A percentile compares a stretch with the other conserved stretches of the same genome.
These are phyloP conservation scores for Chaetogeoica ovagalla DNA, from an alignment of 2,888 invertebrate genomes.

Conservation along the genomic window DNA sequence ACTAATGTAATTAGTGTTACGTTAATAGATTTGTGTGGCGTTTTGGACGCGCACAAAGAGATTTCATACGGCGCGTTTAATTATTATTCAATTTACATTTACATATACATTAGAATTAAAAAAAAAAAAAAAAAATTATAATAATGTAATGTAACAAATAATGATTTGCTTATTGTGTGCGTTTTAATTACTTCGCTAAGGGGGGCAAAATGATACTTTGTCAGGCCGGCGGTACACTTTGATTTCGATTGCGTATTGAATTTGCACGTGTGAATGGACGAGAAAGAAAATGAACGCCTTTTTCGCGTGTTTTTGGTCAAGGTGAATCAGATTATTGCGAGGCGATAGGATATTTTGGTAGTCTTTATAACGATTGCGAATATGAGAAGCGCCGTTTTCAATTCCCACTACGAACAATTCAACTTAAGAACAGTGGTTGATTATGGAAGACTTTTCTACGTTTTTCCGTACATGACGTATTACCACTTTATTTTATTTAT, in stretches of 20 bases:
- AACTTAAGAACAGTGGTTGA: no score
- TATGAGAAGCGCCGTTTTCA: neutral
- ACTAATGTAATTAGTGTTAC: slow-evolving; percentile 39
- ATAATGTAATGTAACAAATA: slow-evolving; percentile 1
- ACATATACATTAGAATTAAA: slow-evolving; percentile 23
- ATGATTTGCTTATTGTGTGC: slow-evolving; percentile 44
- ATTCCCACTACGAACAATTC: neutral
- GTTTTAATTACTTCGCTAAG: slow-evolving; percentile 40
- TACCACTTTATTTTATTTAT: no score
- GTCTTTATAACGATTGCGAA: slow-evolving; percentile 5
- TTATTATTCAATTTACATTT: slow-evolving; percentile 43
- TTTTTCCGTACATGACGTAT: no score
- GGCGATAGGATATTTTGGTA: slow-evolving; percentile 31
- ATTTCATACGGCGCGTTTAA: slow-evolving; percentile 9
- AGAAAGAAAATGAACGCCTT: neutral
- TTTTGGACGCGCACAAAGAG: slow-evolving; percentile 32
- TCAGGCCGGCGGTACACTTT: slow-evolving; percentile 37
- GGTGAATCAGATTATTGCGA: slow-evolving; percentile 12
- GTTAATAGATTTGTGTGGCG: slow-evolving; percentile 28
- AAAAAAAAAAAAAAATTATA: slow-evolving; percentile 11
- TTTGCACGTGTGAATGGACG: slow-evolving; percentile 13
- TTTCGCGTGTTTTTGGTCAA: slow-evolving; percentile 27
- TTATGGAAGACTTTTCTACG: no score
- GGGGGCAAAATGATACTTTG: slow-evolving; percentile 4
- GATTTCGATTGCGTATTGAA: slow-evolving; percentile 31